These are phyloP conservation scores for Brachionus plicatilis DNA, from an alignment of 1,140 invertebrate genomes.

Conservation along the genomic window DNA sequence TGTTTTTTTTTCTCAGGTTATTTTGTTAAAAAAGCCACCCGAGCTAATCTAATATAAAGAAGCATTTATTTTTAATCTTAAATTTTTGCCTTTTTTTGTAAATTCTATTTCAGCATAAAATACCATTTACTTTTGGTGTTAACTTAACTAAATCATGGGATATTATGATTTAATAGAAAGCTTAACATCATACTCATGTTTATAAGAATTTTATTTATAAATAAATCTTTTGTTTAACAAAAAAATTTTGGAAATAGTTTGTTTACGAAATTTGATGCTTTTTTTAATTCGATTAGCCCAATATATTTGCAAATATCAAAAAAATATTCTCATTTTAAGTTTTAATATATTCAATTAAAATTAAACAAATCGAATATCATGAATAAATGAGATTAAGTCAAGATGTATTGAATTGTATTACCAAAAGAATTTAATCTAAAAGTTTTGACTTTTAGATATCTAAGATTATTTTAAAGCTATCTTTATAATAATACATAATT, in stretches of 20 bases:
- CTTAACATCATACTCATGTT: not conserved
- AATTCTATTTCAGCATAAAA: not conserved
- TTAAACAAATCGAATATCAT: not conserved
- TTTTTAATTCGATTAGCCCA: not conserved
- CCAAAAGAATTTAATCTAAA: no score
- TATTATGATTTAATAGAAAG: not conserved
- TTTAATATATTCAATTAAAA: not conserved
- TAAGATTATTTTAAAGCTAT: no score
- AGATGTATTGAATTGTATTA: no score
- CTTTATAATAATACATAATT: no score
- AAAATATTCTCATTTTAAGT: not conserved
- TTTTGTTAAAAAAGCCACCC: not conserved
- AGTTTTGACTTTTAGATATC: no score
- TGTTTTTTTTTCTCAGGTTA: conserved; percentile 13
- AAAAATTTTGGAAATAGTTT: not conserved
- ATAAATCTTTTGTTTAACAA: not conserved
- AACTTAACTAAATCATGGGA: not conserved
- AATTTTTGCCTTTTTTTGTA: not conserved
- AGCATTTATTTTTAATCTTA: not conserved
- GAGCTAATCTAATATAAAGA: not conserved
- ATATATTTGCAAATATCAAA: not conserved
- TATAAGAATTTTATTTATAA: not conserved
- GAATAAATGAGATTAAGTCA: not conserved
- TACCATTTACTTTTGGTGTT: not conserved
- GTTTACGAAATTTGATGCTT: not conserved